phyloP scores from a whole-genome alignment of 2,888 invertebrate genomes.

The Conomelus anceps region DNA sequence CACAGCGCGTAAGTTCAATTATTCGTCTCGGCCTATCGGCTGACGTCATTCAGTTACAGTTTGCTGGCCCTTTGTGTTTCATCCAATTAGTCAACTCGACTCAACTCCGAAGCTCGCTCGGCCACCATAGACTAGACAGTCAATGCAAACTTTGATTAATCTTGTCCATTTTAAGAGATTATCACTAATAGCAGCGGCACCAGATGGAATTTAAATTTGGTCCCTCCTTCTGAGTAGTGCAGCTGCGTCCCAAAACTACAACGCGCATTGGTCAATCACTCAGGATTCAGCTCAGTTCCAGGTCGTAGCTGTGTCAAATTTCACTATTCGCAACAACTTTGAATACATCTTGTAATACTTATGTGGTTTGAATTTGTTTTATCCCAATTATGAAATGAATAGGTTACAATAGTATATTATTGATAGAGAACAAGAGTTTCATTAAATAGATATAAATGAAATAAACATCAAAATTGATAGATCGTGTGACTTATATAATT shows the following conservation, averaged over 20 bases:
- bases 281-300: not conserved
- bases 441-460: too few relatives aligned
- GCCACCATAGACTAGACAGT: not conserved
- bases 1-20: not conserved
- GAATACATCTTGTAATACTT: too few relatives aligned
- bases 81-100: conserved; percentile 7
- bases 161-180: not conserved
- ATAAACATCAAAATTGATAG: too few relatives aligned
- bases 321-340: too few relatives aligned
- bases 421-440: too few relatives aligned
- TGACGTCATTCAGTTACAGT: conserved; percentile 1
- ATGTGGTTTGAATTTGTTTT: too few relatives aligned
- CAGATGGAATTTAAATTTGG: not conserved
- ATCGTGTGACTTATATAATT: too few relatives aligned
- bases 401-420: too few relatives aligned
- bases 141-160: not conserved
- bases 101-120: not conserved
- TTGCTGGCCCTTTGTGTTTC: conserved; percentile 4
- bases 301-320: not conserved
- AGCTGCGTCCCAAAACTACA: not conserved
- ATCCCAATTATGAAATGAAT: too few relatives aligned
- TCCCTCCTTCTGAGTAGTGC: not conserved
- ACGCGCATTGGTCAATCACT: not conserved
- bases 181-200: not conserved
- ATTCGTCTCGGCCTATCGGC: conserved; percentile 2